A percentile compares a stretch with the other conserved stretches of the same genome.
Evolutionary conservation across 2,888 invertebrate genomes (phyloP).

Genomic region (Drosophila ustulata): DNA sequence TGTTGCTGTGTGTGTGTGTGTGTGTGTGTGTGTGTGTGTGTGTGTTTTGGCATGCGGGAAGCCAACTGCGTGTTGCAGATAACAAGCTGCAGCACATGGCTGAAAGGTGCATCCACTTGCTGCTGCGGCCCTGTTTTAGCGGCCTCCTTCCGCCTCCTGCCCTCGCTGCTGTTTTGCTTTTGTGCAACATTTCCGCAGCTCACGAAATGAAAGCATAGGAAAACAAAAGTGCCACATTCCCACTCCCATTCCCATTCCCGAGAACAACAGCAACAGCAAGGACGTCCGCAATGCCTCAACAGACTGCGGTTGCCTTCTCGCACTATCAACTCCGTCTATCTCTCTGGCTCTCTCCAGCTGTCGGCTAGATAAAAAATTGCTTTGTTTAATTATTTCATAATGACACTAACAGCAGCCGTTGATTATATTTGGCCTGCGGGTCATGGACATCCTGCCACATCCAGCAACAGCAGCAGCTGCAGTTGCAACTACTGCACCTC

Average conservation of each 20-base stretch:
- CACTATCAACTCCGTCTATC: conserved; percentile 1
- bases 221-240: conserved; percentile 54
- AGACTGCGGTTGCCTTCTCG: conserved; percentile 45
- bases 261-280: too few relatives aligned
- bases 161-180: conserved; percentile 55
- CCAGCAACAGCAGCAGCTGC: conserved; percentile 39
- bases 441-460: conserved; percentile 71
- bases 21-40: not conserved
- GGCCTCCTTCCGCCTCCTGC: conserved; percentile 27
- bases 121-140: conserved; percentile 34
- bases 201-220: conserved; percentile 74
- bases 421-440: conserved; percentile 77
- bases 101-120: conserved; percentile 33
- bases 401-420: conserved; percentile 76
- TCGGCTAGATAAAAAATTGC: conserved; percentile 69
- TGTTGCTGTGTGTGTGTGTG: too few relatives aligned
- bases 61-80: conserved; percentile 69
- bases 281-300: conserved; percentile 62
- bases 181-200: conserved; percentile 67
- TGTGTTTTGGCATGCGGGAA: conserved; percentile 34
- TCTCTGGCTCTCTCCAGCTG: conserved; percentile 7
- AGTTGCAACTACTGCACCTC: conserved; percentile 38
- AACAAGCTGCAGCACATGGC: conserved; percentile 42
- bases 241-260: conserved; percentile 8
- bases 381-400: conserved; percentile 81